These are phyloP conservation scores for Mamestra brassicae DNA, from an alignment of 2,888 invertebrate genomes.

Conservation along the genomic window DNA sequence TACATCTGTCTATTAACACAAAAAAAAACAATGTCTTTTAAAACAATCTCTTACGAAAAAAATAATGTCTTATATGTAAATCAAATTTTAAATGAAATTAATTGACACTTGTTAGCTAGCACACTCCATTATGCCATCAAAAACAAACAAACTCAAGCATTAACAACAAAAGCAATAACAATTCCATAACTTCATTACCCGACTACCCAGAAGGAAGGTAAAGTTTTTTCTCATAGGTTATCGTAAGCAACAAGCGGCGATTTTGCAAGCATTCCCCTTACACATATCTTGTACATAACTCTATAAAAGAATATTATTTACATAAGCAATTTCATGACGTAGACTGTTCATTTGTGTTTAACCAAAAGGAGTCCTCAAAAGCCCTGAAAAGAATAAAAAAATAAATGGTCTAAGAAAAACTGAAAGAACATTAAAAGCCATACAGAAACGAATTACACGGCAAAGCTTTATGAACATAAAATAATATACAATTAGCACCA, in stretches of 20 bases:
- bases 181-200: neutral
- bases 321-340: constrained; percentile 20
- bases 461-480: constrained; percentile 38
- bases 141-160: no score
- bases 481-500: constrained; percentile 57
- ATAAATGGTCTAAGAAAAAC: constrained; percentile 14
- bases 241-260: neutral
- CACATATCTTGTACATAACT: neutral
- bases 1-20: no score
- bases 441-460: constrained; percentile 40
- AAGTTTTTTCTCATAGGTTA: neutral
- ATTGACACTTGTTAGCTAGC: no score
- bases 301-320: neutral
- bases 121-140: no score
- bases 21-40: no score
- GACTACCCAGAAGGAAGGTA: neutral
- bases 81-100: no score
- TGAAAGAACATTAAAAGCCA: constrained; percentile 25
- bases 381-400: constrained; percentile 18
- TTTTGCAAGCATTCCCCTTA: neutral
- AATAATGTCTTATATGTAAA: no score
- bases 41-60: no score
- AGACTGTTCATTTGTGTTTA: neutral
- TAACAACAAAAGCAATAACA: neutral
- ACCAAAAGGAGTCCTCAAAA: constrained; percentile 14